phyloP scores from a whole-genome alignment of 1,140 invertebrate species.

The Branchinecta lynchi region DNA sequence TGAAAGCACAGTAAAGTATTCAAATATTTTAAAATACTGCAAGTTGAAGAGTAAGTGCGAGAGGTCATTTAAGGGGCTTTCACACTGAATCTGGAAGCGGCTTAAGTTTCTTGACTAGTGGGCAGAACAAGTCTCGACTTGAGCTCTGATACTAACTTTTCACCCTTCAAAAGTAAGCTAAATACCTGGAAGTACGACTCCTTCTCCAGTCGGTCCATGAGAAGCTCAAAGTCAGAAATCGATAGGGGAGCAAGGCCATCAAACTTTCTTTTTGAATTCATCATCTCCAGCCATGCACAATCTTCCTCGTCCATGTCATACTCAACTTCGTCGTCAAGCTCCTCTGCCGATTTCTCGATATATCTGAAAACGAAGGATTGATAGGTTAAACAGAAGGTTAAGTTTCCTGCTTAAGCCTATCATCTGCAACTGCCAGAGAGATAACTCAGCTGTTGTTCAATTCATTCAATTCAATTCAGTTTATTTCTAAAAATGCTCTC shows the following conservation, averaged over 20 bases:
- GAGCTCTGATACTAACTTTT: neutral
- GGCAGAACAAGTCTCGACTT: neutral
- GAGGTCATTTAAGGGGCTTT: too few species aligned
- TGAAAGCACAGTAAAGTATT: too few species aligned
- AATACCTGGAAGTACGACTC: conserved; percentile 85
- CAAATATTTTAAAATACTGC: too few species aligned
- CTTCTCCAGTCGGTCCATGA: conserved; percentile 94
- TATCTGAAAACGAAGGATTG: conserved; percentile 40
- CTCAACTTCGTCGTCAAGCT: conserved; percentile 82
- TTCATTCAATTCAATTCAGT: too few species aligned
- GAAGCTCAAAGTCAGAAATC: conserved; percentile 71
- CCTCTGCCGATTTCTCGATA: conserved; percentile 85
- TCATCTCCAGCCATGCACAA: conserved; percentile 71
- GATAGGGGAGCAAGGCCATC: conserved; percentile 50
- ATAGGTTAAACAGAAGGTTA: too few species aligned
- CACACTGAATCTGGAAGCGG: neutral
- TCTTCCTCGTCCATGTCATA: conserved; percentile 98
- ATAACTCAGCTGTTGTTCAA: too few species aligned
- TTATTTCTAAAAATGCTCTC: too few species aligned
- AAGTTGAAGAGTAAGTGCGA: too few species aligned
- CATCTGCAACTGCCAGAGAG: too few species aligned
- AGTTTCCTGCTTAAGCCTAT: too few species aligned
- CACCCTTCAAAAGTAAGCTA: neutral
- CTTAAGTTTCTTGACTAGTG: neutral
- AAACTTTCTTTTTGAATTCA: conserved; percentile 53